Evolutionary conservation across 2,113 vertebrate genomes (phyloP), one percentile per base, ranked within the genome.

Genomic region (Nestor notabilis): DNA sequence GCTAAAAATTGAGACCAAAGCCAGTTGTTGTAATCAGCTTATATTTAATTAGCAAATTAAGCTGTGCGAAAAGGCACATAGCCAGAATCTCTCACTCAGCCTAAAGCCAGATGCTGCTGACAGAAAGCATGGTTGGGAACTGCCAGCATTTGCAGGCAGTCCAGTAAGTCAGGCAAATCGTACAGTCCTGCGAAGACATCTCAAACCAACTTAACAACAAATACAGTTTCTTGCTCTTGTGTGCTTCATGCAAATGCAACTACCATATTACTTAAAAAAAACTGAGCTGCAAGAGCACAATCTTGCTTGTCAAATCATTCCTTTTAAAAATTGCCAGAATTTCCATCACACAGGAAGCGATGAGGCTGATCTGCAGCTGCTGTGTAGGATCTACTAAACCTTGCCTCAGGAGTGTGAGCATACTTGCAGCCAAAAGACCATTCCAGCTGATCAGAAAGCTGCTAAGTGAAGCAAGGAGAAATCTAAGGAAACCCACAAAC

Each of bases 21-120:
- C 37, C 50, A 37, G 50, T 75, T 90, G 72, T 63, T 56, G 83
- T 79, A 84, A 87, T 83, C 72, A 80, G 81, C 77, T 84, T 72
- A 41, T 31, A 43, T 63, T 76, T 44, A 80, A 68, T 46, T 56
- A 80, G 63, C 63, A 65, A 50, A 87, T 19, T 56, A 46, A 92
- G 83, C 72, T 37, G 55, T 46, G 35, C 0, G 1, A 83, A 71
- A 80, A 80, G 63, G 68, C 86, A 83, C 37, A 31, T 1, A 41
- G 47, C 74, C 82, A 90, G 65, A 60, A 61, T 50, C 46, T 74
- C n/a, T n/a, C 68, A 23, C 37, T 80, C 78, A 50, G 82, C n/a
- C 66, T 64, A 24, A 61, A 60, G 60, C 31, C 81, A 83, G 66
- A 44, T 47, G 72, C 63, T 90, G 82, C 52, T 33, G 60, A 43